These are phyloP conservation scores for Lathamus discolor DNA, from an alignment of 2,113 vertebrate species.

Conservation along the genomic window DNA sequence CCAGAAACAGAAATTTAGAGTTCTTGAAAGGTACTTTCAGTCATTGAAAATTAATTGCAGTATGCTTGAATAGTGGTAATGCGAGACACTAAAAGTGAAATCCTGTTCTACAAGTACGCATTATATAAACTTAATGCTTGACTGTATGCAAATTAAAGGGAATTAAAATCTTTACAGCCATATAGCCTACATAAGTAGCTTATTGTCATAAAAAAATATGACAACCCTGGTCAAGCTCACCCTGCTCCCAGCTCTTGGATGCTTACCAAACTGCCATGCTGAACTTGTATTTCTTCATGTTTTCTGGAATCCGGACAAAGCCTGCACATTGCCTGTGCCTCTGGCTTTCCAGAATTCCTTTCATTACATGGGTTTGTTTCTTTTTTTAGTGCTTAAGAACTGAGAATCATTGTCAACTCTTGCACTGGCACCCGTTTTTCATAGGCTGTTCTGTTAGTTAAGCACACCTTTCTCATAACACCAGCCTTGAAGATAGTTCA, in stretches of 20 bases:
- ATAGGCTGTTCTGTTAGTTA: background rate
- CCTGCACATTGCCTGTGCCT: too few species aligned
- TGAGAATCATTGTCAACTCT: background rate
- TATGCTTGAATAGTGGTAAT: background rate
- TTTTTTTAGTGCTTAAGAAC: background rate
- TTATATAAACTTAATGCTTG: background rate
- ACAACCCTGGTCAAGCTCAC: background rate
- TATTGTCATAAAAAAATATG: background rate
- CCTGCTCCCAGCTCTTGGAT: background rate
- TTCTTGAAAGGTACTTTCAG: background rate
- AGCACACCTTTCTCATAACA: background rate
- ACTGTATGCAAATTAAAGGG: background rate
- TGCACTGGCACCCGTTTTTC: background rate
- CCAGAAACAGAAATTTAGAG: background rate
- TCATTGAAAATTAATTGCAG: background rate
- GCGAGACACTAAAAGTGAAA: background rate
- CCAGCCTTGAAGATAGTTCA: background rate
- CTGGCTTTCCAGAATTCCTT: background rate
- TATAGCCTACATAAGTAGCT: background rate
- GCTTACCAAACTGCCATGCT: background rate
- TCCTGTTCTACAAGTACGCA: background rate
- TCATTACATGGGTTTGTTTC: background rate
- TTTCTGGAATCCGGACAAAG: background rate
- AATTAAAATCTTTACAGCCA: background rate
- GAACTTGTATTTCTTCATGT: background rate